Evolutionary conservation across 2,888 invertebrate species (phyloP).

Genomic region (Lasioglossum marginatum): DNA sequence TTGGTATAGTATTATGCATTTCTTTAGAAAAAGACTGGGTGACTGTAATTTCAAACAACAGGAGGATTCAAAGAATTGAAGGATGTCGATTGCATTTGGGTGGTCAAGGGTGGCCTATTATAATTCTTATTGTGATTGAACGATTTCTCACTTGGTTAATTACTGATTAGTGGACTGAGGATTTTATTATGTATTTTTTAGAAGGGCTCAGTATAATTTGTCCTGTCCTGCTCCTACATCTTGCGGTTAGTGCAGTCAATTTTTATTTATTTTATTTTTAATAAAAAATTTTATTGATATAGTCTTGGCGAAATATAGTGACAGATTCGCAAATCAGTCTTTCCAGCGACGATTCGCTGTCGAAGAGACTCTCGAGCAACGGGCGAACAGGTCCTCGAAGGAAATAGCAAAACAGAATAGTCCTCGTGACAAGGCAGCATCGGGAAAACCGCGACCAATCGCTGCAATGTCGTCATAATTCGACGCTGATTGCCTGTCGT

Average conservation of each 20-base stretch:
- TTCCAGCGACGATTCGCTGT: conserved; percentile 41
- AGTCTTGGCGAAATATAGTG: conserved; percentile 47
- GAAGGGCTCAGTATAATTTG: background rate
- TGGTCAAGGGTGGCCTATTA: too few relatives aligned
- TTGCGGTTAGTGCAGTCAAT: background rate
- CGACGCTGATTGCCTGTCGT: conserved; percentile 55
- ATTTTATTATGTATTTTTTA: too few relatives aligned
- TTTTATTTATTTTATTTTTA: background rate
- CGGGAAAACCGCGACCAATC: conserved; percentile 40
- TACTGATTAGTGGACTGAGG: too few relatives aligned
- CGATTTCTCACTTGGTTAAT: too few relatives aligned
- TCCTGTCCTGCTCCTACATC: too few relatives aligned
- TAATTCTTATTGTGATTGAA: too few relatives aligned
- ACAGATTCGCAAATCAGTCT: conserved; percentile 44
- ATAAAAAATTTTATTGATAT: conserved; percentile 49
- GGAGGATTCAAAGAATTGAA: too few relatives aligned
- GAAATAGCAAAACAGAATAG: conserved; percentile 1
- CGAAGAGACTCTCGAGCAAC: conserved; percentile 60
- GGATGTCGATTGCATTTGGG: too few relatives aligned
- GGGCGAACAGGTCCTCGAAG: conserved; percentile 29
- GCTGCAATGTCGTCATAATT: conserved; percentile 50
- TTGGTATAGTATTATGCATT: background rate
- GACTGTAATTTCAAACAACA: background rate
- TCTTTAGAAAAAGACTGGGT: background rate
- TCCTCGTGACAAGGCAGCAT: conserved; percentile 2